Percentiles rank a stretch among this genome's conserved stretches.
These are phyloP conservation scores for Rhea pennata DNA, from an alignment of 2,113 vertebrate species.

Conservation along the genomic window DNA sequence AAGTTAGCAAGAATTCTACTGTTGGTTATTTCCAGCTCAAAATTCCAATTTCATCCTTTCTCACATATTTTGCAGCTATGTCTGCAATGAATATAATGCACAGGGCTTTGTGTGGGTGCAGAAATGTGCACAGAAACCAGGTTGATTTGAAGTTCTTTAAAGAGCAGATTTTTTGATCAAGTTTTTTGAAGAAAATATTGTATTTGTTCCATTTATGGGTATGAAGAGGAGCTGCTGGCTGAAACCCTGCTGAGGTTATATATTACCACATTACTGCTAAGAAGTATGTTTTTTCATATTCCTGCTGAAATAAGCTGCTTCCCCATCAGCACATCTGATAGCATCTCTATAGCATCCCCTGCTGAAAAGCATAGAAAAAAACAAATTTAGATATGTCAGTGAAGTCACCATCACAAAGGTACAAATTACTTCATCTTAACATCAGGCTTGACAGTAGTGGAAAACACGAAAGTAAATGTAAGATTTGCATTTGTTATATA, in stretches of 20 bases:
- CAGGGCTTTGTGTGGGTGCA: background rate
- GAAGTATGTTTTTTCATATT: background rate
- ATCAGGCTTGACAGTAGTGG: background rate
- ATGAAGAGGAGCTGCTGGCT: background rate
- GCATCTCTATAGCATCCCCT: background rate
- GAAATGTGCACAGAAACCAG: background rate
- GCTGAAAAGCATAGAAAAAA: background rate
- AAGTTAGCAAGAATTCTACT: background rate
- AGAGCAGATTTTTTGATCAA: background rate
- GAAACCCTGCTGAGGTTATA: background rate
- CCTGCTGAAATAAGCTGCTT: background rate
- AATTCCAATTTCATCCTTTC: background rate
- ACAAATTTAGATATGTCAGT: background rate
- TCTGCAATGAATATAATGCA: rapidly evolving
- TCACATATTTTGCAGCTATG: background rate
- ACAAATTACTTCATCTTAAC: background rate
- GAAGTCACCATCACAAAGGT: background rate
- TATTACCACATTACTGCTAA: background rate
- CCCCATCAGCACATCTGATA: background rate
- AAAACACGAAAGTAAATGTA: background rate
- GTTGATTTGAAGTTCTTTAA: background rate
- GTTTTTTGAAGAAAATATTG: background rate
- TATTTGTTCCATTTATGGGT: background rate
- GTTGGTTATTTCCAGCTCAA: background rate
- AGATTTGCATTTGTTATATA: background rate